Percentiles rank a stretch among this genome's conserved stretches.
These are phyloP conservation scores for Drosophila willistoni DNA, from an alignment of 1,140 invertebrate species.

Conservation along the genomic window DNA sequence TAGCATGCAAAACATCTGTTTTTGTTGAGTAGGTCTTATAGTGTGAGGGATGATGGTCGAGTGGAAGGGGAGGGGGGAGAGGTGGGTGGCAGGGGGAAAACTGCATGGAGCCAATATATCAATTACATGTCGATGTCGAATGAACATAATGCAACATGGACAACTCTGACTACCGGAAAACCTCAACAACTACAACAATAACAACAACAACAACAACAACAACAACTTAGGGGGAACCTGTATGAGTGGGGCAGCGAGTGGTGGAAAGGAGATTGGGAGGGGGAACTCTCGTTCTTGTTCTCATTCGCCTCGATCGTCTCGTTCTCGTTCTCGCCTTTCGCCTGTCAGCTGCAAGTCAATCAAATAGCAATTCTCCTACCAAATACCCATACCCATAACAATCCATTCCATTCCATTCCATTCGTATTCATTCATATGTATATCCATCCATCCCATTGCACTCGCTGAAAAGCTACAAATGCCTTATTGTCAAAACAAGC, in stretches of 20 bases:
- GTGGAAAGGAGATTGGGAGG: neutral
- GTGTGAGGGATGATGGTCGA: neutral
- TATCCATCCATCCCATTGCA: neutral
- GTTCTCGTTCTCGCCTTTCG: neutral
- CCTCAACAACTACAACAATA: slow-evolving; percentile 41
- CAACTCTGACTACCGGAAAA: slow-evolving; percentile 61
- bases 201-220: slow-evolving; percentile 31
- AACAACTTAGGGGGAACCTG: slow-evolving; percentile 28
- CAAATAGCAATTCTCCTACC: slow-evolving; percentile 44
- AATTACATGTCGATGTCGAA: slow-evolving; percentile 72
- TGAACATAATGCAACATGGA: slow-evolving; percentile 66
- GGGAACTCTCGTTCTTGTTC: slow-evolving; percentile 20
- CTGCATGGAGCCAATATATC: slow-evolving; percentile 72
- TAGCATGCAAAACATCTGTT: slow-evolving; percentile 68
- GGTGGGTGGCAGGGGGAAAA: slow-evolving; percentile 34
- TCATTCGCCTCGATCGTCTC: slow-evolving; percentile 7
- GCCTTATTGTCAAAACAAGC: slow-evolving; percentile 81
- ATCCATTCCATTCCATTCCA: slow-evolving; percentile 18
- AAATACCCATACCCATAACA: neutral
- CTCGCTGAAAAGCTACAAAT: slow-evolving; percentile 80
- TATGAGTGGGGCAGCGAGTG: neutral
- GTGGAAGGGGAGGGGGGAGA: neutral
- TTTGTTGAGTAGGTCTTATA: slow-evolving; percentile 18
- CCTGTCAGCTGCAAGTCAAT: slow-evolving; percentile 74
- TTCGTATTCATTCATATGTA: slow-evolving; percentile 13